Conservation (phyloP, 1,140 invertebrate genomes). For the Penaeus vannamei region DNA sequence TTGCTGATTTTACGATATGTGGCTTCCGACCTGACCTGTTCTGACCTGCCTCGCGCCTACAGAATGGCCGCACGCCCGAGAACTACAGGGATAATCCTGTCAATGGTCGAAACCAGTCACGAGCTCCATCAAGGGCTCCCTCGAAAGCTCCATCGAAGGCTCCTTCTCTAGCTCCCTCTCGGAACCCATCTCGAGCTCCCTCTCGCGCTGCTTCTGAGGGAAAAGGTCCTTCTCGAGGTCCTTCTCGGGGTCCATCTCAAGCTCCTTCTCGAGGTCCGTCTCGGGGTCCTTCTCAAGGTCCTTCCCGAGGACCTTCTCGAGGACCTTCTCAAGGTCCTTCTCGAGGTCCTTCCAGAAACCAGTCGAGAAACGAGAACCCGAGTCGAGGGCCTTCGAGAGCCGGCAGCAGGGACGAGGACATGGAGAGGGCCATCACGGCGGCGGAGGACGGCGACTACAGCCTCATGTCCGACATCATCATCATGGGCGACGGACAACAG, state of each 20-base stretch:
- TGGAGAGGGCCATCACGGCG: conserved; percentile 75
- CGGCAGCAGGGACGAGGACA: conserved; percentile 30
- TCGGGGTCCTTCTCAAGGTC: not conserved
- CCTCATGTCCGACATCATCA: conserved; percentile 46
- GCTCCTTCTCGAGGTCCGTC: not conserved
- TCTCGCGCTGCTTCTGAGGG: not conserved
- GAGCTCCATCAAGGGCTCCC: conserved; percentile 10
- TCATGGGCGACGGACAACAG: conserved; percentile 78
- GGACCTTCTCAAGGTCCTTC: not conserved
- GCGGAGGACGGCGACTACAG: conserved; percentile 61
- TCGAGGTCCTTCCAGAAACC: not conserved
- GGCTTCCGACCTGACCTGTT: no score
- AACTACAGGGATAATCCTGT: conserved; percentile 20
- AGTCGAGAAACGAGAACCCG: not conserved
- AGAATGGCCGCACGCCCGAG: conserved; percentile 57
- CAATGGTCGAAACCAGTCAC: not conserved
- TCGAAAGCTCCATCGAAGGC: not conserved
- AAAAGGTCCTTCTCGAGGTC: not conserved
- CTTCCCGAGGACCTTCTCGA: not conserved
- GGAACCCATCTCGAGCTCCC: not conserved
- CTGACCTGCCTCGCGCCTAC: conserved; percentile 62
- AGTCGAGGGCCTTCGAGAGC: not conserved
- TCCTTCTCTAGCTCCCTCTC: conserved; percentile 19
- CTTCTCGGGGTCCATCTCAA: not conserved
- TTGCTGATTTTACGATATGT: no score